Conservation (phyloP, 2,113 vertebrate species). For the Mustela nigripes region DNA sequence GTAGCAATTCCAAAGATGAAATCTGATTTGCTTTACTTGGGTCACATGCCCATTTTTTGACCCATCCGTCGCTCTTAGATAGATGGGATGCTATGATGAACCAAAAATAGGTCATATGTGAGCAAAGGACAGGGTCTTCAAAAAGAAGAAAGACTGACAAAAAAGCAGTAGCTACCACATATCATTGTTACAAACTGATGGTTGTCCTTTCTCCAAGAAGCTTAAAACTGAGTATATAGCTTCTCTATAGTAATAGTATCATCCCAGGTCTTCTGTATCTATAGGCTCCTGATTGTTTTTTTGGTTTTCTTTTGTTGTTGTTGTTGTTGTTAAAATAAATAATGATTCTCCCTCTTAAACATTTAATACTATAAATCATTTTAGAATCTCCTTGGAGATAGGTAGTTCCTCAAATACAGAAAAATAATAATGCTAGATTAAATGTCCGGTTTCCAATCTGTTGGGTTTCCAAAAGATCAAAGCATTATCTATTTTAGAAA, state of each 20-base stretch:
- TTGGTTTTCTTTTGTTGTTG: neutral
- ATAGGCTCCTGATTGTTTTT: neutral
- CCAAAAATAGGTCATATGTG: neutral
- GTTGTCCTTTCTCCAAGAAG: neutral
- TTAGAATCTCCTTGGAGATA: conserved; percentile 3
- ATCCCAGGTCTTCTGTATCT: neutral
- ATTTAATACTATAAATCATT: neutral
- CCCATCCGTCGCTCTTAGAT: neutral
- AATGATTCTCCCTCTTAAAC: conserved; percentile 1
- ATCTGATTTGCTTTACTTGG: neutral
- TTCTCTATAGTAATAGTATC: neutral
- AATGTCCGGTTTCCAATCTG: neutral
- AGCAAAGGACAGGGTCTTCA: neutral
- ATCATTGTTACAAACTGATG: neutral
- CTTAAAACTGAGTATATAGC: neutral
- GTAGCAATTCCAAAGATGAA: neutral
- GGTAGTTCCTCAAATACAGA: neutral
- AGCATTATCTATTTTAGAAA: conserved; percentile 47
- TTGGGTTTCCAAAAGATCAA: neutral
- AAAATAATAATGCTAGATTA: neutral
- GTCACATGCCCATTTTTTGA: neutral
- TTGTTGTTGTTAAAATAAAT: neutral
- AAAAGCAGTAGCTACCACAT: neutral
- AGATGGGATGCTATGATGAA: neutral
- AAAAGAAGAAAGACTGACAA: neutral